Evolutionary conservation across 2,797 vertebrate species (phyloP).

Genomic region (Zenarchopterus dispar): DNA sequence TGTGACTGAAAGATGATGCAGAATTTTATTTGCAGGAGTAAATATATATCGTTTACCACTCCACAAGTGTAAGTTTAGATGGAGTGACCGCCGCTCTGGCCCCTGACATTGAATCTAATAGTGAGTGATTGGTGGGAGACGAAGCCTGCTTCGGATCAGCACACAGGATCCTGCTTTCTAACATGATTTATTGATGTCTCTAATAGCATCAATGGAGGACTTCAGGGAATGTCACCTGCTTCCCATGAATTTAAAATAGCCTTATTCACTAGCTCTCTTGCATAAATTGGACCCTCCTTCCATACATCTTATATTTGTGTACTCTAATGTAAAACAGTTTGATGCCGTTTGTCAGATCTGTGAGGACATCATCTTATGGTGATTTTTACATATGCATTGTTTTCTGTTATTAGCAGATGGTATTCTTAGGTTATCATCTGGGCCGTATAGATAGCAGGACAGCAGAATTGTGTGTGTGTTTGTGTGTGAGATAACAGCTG

Average conservation of each 20-base stretch:
- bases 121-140: constrained; percentile 64
- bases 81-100: constrained; percentile 44
- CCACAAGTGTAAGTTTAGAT: constrained; percentile 41
- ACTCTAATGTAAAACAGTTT: constrained; percentile 58
- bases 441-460: constrained; percentile 25
- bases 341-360: constrained; percentile 58
- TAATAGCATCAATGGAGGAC: constrained; percentile 63
- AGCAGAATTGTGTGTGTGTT: constrained; percentile 37
- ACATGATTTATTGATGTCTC: constrained; percentile 78
- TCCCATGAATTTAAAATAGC: constrained; percentile 62
- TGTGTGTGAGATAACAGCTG: constrained; percentile 43
- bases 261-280: constrained; percentile 70
- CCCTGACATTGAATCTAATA: constrained; percentile 65
- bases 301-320: constrained; percentile 27
- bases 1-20: constrained; percentile 3
- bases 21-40: constrained; percentile 39
- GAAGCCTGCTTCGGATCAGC: constrained; percentile 67
- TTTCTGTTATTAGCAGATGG: constrained; percentile 45
- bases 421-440: constrained; percentile 41
- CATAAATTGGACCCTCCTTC: constrained; percentile 59
- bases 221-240: constrained; percentile 68
- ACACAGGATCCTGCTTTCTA: constrained; percentile 60
- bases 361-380: constrained; percentile 51
- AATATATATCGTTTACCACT: constrained; percentile 40
- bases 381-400: constrained; percentile 28